Base-by-base conservation (phyloP, 2,797 vertebrate species). In the Silurus aristotelis region DNA sequence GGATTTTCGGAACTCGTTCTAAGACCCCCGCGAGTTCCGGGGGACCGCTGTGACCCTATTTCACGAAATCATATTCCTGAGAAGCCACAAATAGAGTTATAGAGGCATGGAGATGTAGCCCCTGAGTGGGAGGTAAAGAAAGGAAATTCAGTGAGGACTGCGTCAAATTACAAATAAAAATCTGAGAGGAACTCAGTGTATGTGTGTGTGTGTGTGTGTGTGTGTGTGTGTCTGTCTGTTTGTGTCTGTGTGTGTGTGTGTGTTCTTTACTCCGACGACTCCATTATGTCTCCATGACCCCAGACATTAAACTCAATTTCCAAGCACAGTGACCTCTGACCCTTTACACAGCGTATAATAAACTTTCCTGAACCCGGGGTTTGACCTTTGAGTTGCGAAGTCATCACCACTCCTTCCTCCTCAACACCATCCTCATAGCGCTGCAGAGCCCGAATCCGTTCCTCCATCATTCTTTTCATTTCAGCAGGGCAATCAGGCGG, bases 241-340 rank as follows among this genome's bases (percentile, higher is more conserved):
- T 80, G 61, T 80, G n/a, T n/a, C n/a, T n/a, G n/a, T n/a, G 31
- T 63, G 38, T 61, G 58, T 79, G 58, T 25, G 60, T 27, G 61
- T 80, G 61, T 80, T 38, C 17, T 66, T 52, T 22, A 25, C 61
- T 63, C n/a, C 1, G 6, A 17, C 13, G 22, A 48, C 22, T 63
- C 77, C 61, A 27, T 80, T 66, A 80, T 66, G 22, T 80, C 61
- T 66, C 61, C 25, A 14, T 27, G 78, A 48, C 43, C 48, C n/a
- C 78, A 66, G 78, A 63, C 60, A 64, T 66, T 80, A 66, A 80
- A 80, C 63, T 66, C 78, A 66, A 80, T 80, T 73, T 61, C 58
- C 43, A 1, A 17, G 20, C 22, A 43, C 82, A 17, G 17, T 48
- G 43, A 52, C 82, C 71, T 63, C 14, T 10, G 10, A 63, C 25